These are phyloP conservation scores for Neocrepidodera transversa DNA, from an alignment of 2,888 invertebrate species.

Conservation along the genomic window DNA sequence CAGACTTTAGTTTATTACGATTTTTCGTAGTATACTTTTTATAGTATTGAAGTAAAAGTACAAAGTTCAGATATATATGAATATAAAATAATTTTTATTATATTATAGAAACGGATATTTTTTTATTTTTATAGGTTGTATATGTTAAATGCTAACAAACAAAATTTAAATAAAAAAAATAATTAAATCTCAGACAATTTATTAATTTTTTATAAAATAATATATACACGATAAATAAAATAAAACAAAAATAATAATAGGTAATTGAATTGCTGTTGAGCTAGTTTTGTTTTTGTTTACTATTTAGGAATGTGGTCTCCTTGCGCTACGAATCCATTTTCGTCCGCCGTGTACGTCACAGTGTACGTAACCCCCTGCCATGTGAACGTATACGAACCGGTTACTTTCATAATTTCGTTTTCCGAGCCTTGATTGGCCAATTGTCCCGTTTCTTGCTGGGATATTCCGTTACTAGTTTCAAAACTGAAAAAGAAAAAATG, in stretches of 20 bases:
- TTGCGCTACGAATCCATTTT: constrained; percentile 66
- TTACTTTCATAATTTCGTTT: constrained; percentile 69
- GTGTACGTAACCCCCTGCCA: constrained; percentile 70
- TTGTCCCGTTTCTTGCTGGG: constrained; percentile 68
- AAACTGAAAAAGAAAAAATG: constrained; percentile 61
- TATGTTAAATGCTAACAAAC: too few relatives aligned
- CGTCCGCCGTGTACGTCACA: constrained; percentile 68
- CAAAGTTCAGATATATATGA: too few relatives aligned
- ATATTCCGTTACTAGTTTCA: constrained; percentile 71
- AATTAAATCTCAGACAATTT: constrained; percentile 13
- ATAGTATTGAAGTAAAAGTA: too few relatives aligned
- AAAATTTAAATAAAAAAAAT: too few relatives aligned
- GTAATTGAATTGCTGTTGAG: constrained; percentile 11
- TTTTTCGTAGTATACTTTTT: too few relatives aligned
- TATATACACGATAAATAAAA: constrained; percentile 38
- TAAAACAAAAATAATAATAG: constrained; percentile 13
- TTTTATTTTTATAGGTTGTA: too few relatives aligned
- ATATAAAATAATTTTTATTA: too few relatives aligned
- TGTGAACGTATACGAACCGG: constrained; percentile 68
- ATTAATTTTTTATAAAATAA: constrained; percentile 26
- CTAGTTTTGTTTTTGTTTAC: constrained; percentile 16
- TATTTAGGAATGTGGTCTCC: constrained; percentile 60
- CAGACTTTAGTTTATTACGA: too few relatives aligned
- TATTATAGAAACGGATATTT: too few relatives aligned
- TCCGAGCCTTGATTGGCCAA: constrained; percentile 69